phyloP scores from a whole-genome alignment of 2,797 vertebrate species.

The Gila robusta region DNA sequence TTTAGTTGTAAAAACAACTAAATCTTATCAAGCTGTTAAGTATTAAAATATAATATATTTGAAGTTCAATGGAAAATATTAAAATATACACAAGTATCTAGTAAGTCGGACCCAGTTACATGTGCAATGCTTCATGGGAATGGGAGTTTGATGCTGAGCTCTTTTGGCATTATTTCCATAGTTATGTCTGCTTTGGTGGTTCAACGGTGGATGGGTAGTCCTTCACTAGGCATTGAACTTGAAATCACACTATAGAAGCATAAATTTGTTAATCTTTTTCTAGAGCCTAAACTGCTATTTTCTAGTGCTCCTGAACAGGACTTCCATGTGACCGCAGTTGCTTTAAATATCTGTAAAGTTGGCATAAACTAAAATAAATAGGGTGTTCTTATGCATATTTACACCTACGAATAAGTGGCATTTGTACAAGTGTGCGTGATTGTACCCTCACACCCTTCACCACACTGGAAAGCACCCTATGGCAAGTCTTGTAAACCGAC shows the following conservation, averaged over 20 bases:
- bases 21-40: not conserved
- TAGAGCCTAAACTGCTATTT: not conserved
- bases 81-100: not conserved
- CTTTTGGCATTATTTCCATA: not conserved
- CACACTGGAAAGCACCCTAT: slow-evolving; percentile 46
- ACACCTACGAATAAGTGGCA: not conserved
- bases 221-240: not conserved
- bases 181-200: not conserved
- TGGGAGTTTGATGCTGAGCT: not conserved
- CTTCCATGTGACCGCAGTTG: not conserved
- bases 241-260: not conserved
- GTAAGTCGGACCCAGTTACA: not conserved
- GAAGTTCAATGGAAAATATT: not conserved
- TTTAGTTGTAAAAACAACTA: not conserved
- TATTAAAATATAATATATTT: not conserved
- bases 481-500: not conserved
- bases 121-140: not conserved
- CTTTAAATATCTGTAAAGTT: not conserved
- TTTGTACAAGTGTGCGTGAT: slow-evolving; percentile 17
- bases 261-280: not conserved
- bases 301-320: not conserved
- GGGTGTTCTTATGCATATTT: not conserved
- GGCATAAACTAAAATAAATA: not conserved
- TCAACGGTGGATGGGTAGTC: not conserved
- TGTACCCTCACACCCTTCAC: slow-evolving; percentile 28